phyloP scores from a whole-genome alignment of 2,888 invertebrate species.

The Sinodicranocentrus sp. region DNA sequence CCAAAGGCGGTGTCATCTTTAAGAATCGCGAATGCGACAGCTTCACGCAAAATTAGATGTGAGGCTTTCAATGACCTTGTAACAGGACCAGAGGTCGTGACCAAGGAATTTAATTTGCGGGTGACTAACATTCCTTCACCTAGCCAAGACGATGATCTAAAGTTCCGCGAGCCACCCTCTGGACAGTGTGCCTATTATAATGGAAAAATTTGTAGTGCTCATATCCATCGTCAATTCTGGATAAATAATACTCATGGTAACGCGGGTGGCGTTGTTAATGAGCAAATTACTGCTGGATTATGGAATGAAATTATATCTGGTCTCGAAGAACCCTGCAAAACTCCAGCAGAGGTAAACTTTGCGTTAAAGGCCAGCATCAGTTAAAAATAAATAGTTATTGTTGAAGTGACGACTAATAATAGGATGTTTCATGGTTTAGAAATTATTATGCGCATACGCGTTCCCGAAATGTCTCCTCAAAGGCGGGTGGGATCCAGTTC shows the following conservation, averaged over 20 bases:
- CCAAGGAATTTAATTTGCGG: slow-evolving; percentile 72
- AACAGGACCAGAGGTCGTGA: slow-evolving; percentile 49
- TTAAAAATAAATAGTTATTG: neutral
- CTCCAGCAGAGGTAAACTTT: slow-evolving; percentile 86
- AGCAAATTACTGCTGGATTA: slow-evolving; percentile 88
- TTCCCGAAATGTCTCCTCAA: slow-evolving; percentile 91
- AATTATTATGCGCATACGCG: slow-evolving; percentile 93
- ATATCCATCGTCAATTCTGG: slow-evolving; percentile 83
- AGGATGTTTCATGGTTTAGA: slow-evolving; percentile 79
- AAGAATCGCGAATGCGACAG: slow-evolving; percentile 74
- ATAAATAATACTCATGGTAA: slow-evolving; percentile 84
- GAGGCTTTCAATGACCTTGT: slow-evolving; percentile 72
- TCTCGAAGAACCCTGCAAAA: slow-evolving; percentile 89
- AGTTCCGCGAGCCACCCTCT: slow-evolving; percentile 77
- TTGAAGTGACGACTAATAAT: neutral
- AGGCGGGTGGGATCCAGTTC: slow-evolving; percentile 82
- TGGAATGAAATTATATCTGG: slow-evolving; percentile 92
- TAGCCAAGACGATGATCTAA: slow-evolving; percentile 73
- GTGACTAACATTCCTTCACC: slow-evolving; percentile 75
- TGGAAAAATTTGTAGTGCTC: slow-evolving; percentile 86
- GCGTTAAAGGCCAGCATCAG: neutral
- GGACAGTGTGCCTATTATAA: slow-evolving; percentile 93
- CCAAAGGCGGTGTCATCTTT: slow-evolving; percentile 75
- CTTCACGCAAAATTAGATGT: slow-evolving; percentile 73
- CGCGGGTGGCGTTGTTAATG: slow-evolving; percentile 88